Conservation (phyloP, 1,140 invertebrate genomes). For the Eriosoma lanigerum region DNA sequence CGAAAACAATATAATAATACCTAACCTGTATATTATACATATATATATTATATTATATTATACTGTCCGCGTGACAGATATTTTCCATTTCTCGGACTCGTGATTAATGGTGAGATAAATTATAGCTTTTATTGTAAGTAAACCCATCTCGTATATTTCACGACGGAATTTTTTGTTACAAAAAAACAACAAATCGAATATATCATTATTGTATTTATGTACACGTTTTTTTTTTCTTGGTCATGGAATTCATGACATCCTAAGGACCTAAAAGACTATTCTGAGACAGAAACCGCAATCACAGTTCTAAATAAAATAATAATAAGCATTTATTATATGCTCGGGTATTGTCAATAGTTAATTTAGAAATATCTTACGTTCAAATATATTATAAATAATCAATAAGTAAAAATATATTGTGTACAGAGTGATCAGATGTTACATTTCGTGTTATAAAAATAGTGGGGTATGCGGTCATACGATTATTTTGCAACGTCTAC, state of each 20-base stretch:
- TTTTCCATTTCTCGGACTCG: not conserved
- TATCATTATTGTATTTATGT: not conserved
- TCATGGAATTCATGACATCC: not conserved
- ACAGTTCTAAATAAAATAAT: too few species aligned
- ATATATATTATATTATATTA: not conserved
- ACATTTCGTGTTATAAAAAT: too few species aligned
- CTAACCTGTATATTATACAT: not conserved
- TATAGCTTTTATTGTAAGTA: conserved; percentile 22
- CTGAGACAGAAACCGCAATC: conserved; percentile 9
- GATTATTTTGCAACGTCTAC: too few species aligned
- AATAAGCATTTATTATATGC: too few species aligned
- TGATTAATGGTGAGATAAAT: conserved; percentile 39
- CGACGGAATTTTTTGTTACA: not conserved
- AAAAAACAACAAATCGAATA: not conserved
- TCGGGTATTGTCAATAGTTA: too few species aligned
- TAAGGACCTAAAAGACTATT: not conserved
- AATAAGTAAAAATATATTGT: too few species aligned
- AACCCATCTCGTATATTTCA: not conserved
- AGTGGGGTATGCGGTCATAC: too few species aligned
- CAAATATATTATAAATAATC: too few species aligned
- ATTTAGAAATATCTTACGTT: too few species aligned
- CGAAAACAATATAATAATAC: conserved; percentile 30
- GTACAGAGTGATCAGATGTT: too few species aligned
- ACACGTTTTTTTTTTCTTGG: not conserved
- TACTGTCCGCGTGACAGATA: not conserved